Evolutionary conservation across 2,888 invertebrate species (phyloP), one percentile per base, ranked within the genome.

Genomic region (Carterocephalus palaemon): DNA sequence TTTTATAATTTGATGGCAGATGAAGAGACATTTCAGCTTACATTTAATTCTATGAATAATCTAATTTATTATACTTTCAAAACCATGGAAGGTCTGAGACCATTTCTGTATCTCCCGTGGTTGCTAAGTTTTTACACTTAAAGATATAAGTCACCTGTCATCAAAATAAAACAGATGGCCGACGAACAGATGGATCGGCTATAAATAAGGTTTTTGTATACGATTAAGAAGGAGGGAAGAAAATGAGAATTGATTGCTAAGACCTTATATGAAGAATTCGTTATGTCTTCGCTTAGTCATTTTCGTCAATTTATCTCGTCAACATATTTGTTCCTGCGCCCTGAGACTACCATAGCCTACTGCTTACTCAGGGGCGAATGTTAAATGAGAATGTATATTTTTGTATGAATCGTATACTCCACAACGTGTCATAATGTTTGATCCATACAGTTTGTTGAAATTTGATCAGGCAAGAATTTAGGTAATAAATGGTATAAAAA

Each of bases 161-260:
- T 45, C 51, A 42, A 42, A 33, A 20, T 7, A 42, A 42, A 42
- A 34, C 57, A 56, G 49, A 52, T 55, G 55, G 55, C 26, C 9
- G 19, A 4, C 26, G 16, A 43, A 48, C 57, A 54, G 52, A 54
- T 51, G 53, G 49, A 50, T 48, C 32, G 39, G 39, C 49, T 41
- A 52, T 52, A 48, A 50, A 54, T 54, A 49, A 48, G 23, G 16
- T 42, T 41, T 42, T 42, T 42, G 19, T 28, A 15, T 7, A 34
- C 33, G 9, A 24, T 32, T 34, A 42, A 26, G 34, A 32, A 41
- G 9, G 12, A 8, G 9, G 13, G 19, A 34, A 28, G 42, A 42
- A 38, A 42, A 42, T 42, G 20, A 34, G 42, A 20, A 28, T 15
- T 42, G 42, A 42, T 34, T 20, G 20, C 28, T 42, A 20, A 42